Evolutionary conservation across 35 echinoderm and acorn worm genomes (phyloP), one percentile per base, ranked within the genome.

Genomic region (Amphiura filiformis): DNA sequence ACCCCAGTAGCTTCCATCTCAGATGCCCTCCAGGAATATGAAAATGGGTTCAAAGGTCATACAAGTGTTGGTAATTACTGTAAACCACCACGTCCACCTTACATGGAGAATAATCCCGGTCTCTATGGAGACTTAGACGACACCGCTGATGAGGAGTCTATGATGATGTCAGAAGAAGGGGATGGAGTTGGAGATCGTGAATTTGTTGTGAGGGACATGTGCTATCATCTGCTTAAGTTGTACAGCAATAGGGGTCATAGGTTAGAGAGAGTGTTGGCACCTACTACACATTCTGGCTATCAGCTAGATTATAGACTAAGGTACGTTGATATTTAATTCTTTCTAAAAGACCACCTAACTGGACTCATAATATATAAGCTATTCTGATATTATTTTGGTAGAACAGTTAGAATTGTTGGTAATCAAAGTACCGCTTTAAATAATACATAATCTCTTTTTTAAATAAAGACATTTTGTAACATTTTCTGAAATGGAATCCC

Each of bases 221-320:
- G 96, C 39, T 99, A 90, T 79, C 96, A 99, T 86, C 90, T 99
- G 13, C 36, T 99, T 26, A 94, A 95, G 76, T 84, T 99, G 14
- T 93, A 99, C 57, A 90, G 93, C 88, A 84, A 95, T 44, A 57
- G 83, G 32, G 82, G 90, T 30, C 90, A 99, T 61, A 56, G 78
- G 4, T 47, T 99, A 80, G 87, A 91, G 52, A 92, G 81, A 56
- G 90, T 94, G 34, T 65, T 99, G 41, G 92, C 96, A 39, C 96
- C 96, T 26, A 94, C 96, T 2, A 81, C 93, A 20, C 90, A 94
- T 33, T 92, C 96, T 57, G 84, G 77, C 18, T 91, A 92, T 37
- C 96, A 94, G 22, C 44, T 99, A 80, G 96, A 99, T 78, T 99
- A 99, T 61, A 94, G 96, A 37, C 39, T 17, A 95, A n/a, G 96